Evolutionary conservation across 2,888 invertebrate species (phyloP).

Genomic region (Andrena camellia): DNA sequence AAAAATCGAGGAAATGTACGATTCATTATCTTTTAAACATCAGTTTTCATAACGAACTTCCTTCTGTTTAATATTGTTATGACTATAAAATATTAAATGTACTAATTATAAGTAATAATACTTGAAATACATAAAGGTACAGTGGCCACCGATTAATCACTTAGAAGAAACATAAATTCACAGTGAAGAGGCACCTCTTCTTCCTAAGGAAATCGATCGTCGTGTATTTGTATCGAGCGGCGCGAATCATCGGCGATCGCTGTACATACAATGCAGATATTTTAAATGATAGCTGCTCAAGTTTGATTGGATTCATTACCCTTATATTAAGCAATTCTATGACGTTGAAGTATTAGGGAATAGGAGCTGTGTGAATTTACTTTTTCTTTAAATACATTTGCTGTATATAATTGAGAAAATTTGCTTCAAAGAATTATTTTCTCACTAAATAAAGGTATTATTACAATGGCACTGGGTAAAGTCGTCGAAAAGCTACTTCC

Average conservation of each 20-base stretch:
- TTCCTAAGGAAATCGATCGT: too few relatives aligned
- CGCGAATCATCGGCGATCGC: too few relatives aligned
- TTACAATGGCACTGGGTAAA: conserved; percentile 31
- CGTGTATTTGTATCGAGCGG: too few relatives aligned
- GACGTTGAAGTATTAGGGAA: conserved; percentile 46
- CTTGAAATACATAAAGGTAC: conserved; percentile 16
- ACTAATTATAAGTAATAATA: conserved; percentile 35
- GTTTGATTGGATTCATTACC: conserved; percentile 50
- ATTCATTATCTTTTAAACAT: conserved; percentile 7
- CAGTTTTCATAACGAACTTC: conserved; percentile 6
- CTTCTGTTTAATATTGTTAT: conserved; percentile 17
- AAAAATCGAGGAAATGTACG: conserved; percentile 7
- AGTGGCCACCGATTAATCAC: not conserved
- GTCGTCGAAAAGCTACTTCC: too few relatives aligned
- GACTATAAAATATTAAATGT: conserved; percentile 17
- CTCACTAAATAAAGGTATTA: conserved; percentile 32
- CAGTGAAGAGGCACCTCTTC: too few relatives aligned
- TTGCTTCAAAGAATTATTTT: conserved; percentile 50
- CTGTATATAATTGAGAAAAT: conserved; percentile 70
- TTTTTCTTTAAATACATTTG: conserved; percentile 74
- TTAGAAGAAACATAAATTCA: too few relatives aligned
- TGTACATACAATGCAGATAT: not conserved
- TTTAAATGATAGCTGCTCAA: conserved; percentile 52
- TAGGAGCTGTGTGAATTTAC: conserved; percentile 55
- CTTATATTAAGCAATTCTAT: conserved; percentile 29